These are phyloP conservation scores for Margarornis squamiger DNA, from an alignment of 2,797 vertebrate species.

Conservation along the genomic window DNA sequence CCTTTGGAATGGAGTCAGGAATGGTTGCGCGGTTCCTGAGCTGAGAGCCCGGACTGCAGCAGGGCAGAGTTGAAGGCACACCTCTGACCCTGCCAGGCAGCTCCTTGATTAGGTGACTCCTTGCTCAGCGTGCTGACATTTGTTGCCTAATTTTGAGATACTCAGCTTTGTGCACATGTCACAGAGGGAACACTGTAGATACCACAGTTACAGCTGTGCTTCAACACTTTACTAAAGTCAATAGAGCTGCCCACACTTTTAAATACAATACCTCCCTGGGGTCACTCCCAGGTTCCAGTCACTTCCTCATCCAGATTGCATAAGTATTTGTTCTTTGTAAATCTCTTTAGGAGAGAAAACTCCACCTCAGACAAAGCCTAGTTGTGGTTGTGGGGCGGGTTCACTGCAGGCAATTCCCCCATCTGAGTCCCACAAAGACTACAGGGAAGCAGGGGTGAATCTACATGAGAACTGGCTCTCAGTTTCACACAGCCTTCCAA, in stretches of 20 bases:
- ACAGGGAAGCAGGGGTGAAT: not conserved
- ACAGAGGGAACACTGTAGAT: not conserved
- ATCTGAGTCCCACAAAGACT: not conserved
- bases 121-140: not conserved
- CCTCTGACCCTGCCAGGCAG: not conserved
- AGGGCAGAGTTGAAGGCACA: not conserved
- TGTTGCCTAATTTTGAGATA: not conserved
- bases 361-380: not conserved
- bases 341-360: not conserved
- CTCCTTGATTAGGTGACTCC: not conserved
- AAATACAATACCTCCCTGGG: not conserved
- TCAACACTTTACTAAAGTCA: not conserved
- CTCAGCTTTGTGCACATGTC: not conserved
- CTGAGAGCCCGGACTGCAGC: not conserved
- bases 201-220: not conserved
- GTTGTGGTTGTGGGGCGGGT: not conserved
- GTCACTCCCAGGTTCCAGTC: not conserved
- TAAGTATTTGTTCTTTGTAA: not conserved
- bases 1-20: not conserved
- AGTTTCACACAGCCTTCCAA: not conserved
- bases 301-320: not conserved
- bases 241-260: not conserved
- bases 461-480: not conserved
- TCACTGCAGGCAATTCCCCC: not conserved
- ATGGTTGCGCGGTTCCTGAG: not conserved